Base-by-base conservation (phyloP, 2,888 invertebrate genomes). In the Lepeophtheirus nordmannii region DNA sequence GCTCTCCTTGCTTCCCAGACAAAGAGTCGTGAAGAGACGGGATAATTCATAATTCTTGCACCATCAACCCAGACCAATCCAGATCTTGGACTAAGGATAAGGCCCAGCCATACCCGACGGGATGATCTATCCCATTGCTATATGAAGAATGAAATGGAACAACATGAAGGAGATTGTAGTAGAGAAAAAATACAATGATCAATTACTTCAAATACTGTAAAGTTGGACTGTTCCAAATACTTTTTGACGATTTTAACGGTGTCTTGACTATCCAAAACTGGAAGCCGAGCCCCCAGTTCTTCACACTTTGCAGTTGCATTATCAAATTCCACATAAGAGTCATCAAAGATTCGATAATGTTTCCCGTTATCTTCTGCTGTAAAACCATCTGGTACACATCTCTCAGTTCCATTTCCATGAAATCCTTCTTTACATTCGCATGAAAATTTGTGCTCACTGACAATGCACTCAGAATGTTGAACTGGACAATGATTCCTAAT, bases 101-200 rank as follows among this genome's bases (percentile, higher is more conserved):
- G 30, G 10, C 66, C 66, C 10, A 66, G 20, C 66, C 66, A 66
- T n/a, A 66, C 60, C 12, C 66, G 23, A 20, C 66, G 22, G 23
- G 66, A 66, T 9, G 58, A 58, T 17, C 66, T 14, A 59, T 66
- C 66, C 66, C 66, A 66, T 66, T 66, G 66, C 66, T 66, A 10
- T 17, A 58, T n/a, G n/a, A n/a, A n/a, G n/a, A n/a, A n/a, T n/a
- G 20, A 17, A 58, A 30, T 14, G 9, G 30, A 46, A 46, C 7
- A 7, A 30, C 7, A 7, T 30, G 30, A 30, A 46, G n/a, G 53
- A 46, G 14, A 46, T n/a, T 17, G 53, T 5, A 14, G 8, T 46
- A 8, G 17, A 46, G 14, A n/a, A 46, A n/a, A 46, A n/a, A 46
- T 46, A 46, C 41, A 46, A 46, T 46, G 8, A 46, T 46, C n/a